phyloP scores from a whole-genome alignment of 2,888 invertebrate species.

The Phalangium opilio region DNA sequence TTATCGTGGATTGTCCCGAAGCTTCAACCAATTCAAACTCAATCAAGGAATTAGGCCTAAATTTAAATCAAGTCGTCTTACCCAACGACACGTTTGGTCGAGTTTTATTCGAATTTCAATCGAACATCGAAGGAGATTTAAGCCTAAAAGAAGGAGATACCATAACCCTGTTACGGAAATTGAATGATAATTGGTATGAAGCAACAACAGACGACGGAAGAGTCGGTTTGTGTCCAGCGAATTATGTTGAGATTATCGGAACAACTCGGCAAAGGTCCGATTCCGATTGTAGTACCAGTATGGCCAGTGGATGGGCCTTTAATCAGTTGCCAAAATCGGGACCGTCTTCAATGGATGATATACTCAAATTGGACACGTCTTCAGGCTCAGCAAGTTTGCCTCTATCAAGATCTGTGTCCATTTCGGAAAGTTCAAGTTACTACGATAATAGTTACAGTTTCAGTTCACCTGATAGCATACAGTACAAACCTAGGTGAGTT shows the following conservation, averaged over 20 bases:
- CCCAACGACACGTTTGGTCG: conserved; percentile 26
- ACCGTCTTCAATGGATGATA: too few relatives aligned
- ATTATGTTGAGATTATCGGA: conserved; percentile 24
- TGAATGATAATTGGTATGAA: conserved; percentile 32
- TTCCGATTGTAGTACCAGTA: too few relatives aligned
- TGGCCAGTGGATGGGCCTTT: too few relatives aligned
- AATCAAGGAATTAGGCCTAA: background rate
- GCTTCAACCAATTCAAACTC: conserved; percentile 2
- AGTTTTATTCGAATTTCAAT: conserved; percentile 30
- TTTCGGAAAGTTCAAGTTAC: too few relatives aligned
- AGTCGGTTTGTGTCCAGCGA: conserved; percentile 30
- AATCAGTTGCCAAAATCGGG: too few relatives aligned
- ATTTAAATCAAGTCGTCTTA: conserved; percentile 10
- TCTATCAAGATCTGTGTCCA: too few relatives aligned
- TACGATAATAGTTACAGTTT: too few relatives aligned
- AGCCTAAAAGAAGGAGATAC: conserved; percentile 30
- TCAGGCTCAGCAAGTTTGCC: too few relatives aligned
- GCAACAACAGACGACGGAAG: conserved; percentile 29
- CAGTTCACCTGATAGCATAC: too few relatives aligned
- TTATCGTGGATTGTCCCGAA: conserved; percentile 36
- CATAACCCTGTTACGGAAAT: conserved; percentile 27
- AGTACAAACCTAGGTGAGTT: too few relatives aligned
- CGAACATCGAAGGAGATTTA: conserved; percentile 29
- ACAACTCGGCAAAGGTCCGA: background rate
- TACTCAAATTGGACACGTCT: too few relatives aligned